These are phyloP conservation scores for Pilophorus perplexus DNA, from an alignment of 2,888 invertebrate species.

Conservation along the genomic window DNA sequence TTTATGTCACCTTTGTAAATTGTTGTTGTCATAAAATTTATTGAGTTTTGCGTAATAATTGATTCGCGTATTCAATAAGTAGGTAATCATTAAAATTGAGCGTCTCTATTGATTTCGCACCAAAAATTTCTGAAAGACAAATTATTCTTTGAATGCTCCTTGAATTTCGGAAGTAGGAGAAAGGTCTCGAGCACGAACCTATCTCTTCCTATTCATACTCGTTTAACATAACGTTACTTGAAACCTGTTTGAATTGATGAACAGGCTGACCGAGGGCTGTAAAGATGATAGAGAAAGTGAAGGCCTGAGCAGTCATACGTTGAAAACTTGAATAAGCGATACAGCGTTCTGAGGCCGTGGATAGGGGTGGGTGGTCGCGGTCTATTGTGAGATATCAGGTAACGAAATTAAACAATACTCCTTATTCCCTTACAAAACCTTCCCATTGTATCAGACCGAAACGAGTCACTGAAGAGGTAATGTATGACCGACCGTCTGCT, in stretches of 20 bases:
- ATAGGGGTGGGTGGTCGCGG: constrained; percentile 17
- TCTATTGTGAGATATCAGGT: constrained; percentile 16
- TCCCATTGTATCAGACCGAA: constrained; percentile 22
- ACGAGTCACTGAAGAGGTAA: constrained; percentile 23
- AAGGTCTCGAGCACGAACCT: too few relatives aligned
- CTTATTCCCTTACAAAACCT: constrained; percentile 18
- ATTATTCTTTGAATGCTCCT: too few relatives aligned
- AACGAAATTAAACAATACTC: constrained; percentile 28
- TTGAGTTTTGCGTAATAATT: too few relatives aligned
- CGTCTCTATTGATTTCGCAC: too few relatives aligned
- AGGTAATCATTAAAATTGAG: too few relatives aligned
- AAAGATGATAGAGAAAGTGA: constrained; percentile 14
- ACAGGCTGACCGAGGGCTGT: not conserved
- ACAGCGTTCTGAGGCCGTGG: constrained; percentile 8
- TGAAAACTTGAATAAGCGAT: constrained; percentile 21
- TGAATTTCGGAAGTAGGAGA: too few relatives aligned
- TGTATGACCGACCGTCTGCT: constrained; percentile 8
- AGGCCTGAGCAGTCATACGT: constrained; percentile 21
- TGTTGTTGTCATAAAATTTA: too few relatives aligned
- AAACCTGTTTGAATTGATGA: constrained; percentile 15
- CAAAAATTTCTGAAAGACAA: too few relatives aligned
- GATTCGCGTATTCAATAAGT: too few relatives aligned
- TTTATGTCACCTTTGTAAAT: too few relatives aligned
- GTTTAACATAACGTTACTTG: too few relatives aligned
- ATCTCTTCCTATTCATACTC: too few relatives aligned